Evolutionary conservation across 2,888 invertebrate species (phyloP).

Genomic region (Sinelater perroti): DNA sequence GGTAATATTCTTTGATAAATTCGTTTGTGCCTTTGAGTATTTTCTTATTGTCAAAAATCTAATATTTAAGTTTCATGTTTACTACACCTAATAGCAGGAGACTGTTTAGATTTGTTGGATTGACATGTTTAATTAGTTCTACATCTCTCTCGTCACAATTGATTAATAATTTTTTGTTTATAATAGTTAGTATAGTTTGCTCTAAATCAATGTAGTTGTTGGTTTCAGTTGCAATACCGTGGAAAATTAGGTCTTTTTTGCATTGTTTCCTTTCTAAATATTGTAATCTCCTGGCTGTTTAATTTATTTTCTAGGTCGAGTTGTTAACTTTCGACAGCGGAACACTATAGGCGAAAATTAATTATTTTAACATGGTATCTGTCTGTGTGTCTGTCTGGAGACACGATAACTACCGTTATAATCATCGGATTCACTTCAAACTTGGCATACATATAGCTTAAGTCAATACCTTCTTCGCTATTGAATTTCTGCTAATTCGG

Average conservation of each 20-base stretch:
- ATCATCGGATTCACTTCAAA: no score
- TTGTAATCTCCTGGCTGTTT: not conserved
- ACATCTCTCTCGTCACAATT: not conserved
- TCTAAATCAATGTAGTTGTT: constrained; percentile 1
- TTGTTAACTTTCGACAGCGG: not conserved
- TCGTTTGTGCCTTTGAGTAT: not conserved
- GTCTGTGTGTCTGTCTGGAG: no score
- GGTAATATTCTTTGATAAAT: not conserved
- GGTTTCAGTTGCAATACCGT: not conserved
- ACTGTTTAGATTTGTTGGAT: not conserved
- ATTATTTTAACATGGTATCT: no score
- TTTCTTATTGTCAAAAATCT: not conserved
- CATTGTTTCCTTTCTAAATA: constrained; percentile 4
- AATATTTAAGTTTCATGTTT: constrained; percentile 1
- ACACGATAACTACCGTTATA: no score
- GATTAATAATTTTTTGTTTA: not conserved
- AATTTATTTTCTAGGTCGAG: not conserved
- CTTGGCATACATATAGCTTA: no score
- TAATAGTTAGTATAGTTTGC: not conserved
- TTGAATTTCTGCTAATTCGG: no score
- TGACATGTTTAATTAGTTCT: not conserved
- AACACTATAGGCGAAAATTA: no score
- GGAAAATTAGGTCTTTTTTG: constrained; percentile 1
- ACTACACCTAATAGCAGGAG: not conserved
- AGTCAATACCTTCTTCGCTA: no score